Base-by-base conservation (phyloP, 2,113 vertebrate species). In the Aldabrachelys gigantea region DNA sequence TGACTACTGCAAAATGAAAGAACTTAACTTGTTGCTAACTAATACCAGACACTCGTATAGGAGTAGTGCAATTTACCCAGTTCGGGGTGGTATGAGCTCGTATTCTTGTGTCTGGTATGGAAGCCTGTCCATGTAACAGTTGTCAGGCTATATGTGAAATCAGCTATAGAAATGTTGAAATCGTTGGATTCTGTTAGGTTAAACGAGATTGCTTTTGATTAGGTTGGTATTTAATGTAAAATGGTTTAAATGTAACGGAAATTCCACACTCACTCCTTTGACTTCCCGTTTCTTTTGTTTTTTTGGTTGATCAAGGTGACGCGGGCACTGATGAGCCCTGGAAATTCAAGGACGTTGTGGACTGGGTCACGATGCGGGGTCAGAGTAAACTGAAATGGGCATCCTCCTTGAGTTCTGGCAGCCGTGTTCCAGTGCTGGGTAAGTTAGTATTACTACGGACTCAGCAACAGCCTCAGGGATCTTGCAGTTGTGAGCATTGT, bases 21-120 rank as follows among this genome's bases (percentile, higher is more conserved):
- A 90, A 85, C 85, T 89, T 56, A 65, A 91, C 94, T 97, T 95
- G 96, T 89, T 85, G 94, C 87, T 92, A 97, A 97, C 94, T 94
- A 89, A 94, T 83, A 72, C 91, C 96, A 95, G 95, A 96, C 91
- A 49, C 95, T 89, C 47, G 89, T 93, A 80, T 53, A 82, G 2
- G 57, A 94, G 80, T 94, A 44, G 94, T 0, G 59, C 90, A 93
- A 90, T 93, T 94, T 52, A 90, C 94, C 80, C 87, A 47, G 8
- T 6, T 90, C 47, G 91, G 95, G 95, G 91, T 96, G 95, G 92
- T 89, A 76, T 89, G 94, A 41, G 84, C 94, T 89, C 92, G 47
- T 72, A 11, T 47, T 90, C 80, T 44, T 1, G 0, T 7, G 94
- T 76, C 96, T 96, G 94, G 91, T 83, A 22, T 3, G 1, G 89